Conservation (phyloP, 2,113 vertebrate species). For the Sander lucioperca region DNA sequence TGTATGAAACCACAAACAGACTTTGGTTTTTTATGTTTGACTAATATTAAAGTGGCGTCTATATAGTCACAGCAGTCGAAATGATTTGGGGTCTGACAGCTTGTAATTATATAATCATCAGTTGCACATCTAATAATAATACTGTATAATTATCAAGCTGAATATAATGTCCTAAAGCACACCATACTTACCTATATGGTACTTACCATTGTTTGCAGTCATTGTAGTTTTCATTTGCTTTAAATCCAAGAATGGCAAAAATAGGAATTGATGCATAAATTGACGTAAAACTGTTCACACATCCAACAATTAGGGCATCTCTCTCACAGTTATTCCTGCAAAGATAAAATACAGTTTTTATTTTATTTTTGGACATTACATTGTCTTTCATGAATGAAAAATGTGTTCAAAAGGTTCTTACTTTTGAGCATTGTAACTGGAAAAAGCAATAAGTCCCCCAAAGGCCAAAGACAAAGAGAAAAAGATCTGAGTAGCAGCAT, state of each 20-base stretch:
- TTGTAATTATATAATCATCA: background rate
- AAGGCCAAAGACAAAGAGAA: conserved; percentile 91
- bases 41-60: background rate
- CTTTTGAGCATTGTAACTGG: conserved; percentile 91
- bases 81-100: background rate
- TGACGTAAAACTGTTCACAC: conserved; percentile 90
- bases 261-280: conserved; percentile 89
- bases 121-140: conserved; percentile 16
- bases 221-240: conserved; percentile 85
- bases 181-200: conserved; percentile 12
- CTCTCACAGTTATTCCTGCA: conserved; percentile 90
- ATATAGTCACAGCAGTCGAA: background rate
- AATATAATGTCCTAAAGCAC: conserved; percentile 1
- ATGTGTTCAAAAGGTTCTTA: conserved; percentile 46
- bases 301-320: conserved; percentile 87
- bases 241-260: conserved; percentile 92
- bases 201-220: conserved; percentile 86
- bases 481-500: conserved; percentile 91
- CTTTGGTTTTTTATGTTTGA: background rate
- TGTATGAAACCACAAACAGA: background rate
- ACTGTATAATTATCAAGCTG: conserved; percentile 1
- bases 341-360: conserved; percentile 4
- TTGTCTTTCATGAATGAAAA: background rate
- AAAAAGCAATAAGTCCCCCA: conserved; percentile 90
- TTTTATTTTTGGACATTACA: background rate